phyloP scores from a whole-genome alignment of 2,888 invertebrate species.

The Charanyca ferruginea region DNA sequence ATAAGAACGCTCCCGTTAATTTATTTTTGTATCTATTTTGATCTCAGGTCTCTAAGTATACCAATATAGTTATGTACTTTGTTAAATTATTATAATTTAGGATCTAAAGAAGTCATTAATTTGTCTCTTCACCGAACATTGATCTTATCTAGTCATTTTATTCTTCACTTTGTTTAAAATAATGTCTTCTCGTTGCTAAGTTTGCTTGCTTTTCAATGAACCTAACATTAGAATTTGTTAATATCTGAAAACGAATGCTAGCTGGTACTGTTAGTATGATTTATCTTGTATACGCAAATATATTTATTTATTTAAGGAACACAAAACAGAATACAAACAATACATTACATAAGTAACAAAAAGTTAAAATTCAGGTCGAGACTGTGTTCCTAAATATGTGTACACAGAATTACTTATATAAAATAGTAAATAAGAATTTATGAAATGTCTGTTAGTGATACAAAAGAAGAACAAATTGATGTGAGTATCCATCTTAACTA shows the following conservation, averaged over 20 bases:
- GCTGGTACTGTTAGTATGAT: too few species aligned
- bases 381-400: too few species aligned
- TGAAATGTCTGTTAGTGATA: too few species aligned
- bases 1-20: slow-evolving; percentile 37
- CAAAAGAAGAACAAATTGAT: too few species aligned
- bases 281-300: too few species aligned
- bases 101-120: not conserved
- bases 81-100: slow-evolving; percentile 21
- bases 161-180: not conserved
- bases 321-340: too few species aligned
- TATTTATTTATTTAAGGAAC: too few species aligned
- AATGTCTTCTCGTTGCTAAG: not conserved
- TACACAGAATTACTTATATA: too few species aligned
- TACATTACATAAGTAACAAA: too few species aligned
- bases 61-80: not conserved
- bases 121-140: not conserved
- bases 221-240: not conserved
- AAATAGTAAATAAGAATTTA: too few species aligned
- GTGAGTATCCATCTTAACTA: too few species aligned
- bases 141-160: slow-evolving; percentile 5
- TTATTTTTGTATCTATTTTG: slow-evolving; percentile 35
- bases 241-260: not conserved
- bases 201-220: not conserved
- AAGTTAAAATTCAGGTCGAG: too few species aligned
- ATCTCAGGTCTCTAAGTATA: slow-evolving; percentile 28